Conservation (phyloP, 2,113 vertebrate species). For the Sialia sialis region DNA sequence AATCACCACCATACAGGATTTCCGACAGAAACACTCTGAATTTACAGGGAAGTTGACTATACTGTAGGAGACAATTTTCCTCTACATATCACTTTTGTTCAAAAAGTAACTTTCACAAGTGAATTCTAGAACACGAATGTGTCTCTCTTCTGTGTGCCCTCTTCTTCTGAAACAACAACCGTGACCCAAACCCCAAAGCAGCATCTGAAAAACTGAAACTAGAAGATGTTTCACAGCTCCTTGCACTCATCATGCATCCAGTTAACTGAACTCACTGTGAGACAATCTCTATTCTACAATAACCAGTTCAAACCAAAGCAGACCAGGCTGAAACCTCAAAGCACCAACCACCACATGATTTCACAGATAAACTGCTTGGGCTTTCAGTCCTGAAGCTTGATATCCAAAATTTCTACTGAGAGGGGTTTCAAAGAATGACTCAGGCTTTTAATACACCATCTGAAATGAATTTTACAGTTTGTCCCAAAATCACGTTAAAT, state of each 20-base stretch:
- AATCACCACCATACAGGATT: fast-evolving
- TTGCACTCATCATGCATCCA: background rate
- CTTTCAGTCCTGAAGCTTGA: background rate
- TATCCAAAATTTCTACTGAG: background rate
- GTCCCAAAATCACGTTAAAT: background rate
- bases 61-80: background rate
- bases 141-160: background rate
- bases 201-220: background rate
- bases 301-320: background rate
- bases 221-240: background rate
- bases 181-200: background rate
- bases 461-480: fast-evolving
- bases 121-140: background rate
- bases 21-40: background rate
- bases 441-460: fast-evolving
- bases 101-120: background rate
- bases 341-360: background rate
- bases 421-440: background rate
- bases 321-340: background rate
- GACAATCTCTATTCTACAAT: background rate
- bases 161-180: background rate
- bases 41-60: background rate
- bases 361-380: background rate
- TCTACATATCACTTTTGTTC: background rate
- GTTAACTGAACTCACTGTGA: background rate